Conservation (phyloP, 2,888 invertebrate species). For the Drosophila borborema region DNA sequence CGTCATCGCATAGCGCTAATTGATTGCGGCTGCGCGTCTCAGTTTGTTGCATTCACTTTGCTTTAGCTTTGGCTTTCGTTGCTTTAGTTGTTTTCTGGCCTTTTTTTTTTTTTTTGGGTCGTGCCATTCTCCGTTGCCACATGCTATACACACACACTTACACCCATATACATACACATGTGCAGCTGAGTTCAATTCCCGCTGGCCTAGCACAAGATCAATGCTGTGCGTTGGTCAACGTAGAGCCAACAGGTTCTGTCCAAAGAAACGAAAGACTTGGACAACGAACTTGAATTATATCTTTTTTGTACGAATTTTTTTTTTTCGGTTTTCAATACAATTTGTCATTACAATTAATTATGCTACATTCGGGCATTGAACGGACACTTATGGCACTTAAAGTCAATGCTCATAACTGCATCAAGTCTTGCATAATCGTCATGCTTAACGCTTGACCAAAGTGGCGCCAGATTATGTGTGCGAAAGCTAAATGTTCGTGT, state of each 20-base stretch:
- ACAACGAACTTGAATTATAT: constrained; percentile 71
- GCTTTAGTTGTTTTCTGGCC: constrained; percentile 20
- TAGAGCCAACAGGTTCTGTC: constrained; percentile 66
- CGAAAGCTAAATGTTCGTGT: constrained; percentile 1
- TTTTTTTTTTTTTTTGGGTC: constrained; percentile 57
- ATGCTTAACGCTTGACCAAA: constrained; percentile 7
- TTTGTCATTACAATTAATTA: constrained; percentile 62
- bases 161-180: constrained; percentile 10
- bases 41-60: constrained; percentile 76
- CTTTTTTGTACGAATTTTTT: constrained; percentile 16
- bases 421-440: constrained; percentile 60
- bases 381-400: constrained; percentile 19
- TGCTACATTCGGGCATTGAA: constrained; percentile 29
- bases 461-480: constrained; percentile 1
- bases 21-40: constrained; percentile 72
- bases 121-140: constrained; percentile 70
- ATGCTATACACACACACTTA: constrained; percentile 20
- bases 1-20: constrained; percentile 72
- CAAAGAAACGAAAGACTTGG: constrained; percentile 62
- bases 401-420: constrained; percentile 26
- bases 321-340: background rate
- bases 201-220: constrained; percentile 77
- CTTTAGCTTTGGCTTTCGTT: constrained; percentile 20
- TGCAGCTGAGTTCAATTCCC: constrained; percentile 27
- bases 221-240: constrained; percentile 66